Evolutionary conservation across 2,797 vertebrate species (phyloP), one percentile per base, ranked within the genome.

Genomic region (Argya squamiceps): DNA sequence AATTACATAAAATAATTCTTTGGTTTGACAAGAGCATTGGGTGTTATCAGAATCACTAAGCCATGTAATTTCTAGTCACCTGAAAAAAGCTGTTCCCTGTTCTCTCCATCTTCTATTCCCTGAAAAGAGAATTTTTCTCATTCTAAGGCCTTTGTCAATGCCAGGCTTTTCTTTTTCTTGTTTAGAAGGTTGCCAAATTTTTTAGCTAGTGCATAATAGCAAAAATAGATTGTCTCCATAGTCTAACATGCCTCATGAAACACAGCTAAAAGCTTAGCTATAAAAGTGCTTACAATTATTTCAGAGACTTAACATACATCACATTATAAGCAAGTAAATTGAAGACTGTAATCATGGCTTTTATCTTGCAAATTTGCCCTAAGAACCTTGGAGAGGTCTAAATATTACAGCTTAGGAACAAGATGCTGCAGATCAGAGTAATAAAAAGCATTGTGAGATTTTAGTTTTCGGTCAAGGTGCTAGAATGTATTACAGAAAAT

Each of bases 291-390:
- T 63, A 14, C 34, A 64, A 63, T 55, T 65, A 68, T 93, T 91
- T 86, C 12, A 58, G 36, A 62, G 77, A 69, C 55, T 52, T 62
- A 22, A 7, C 1, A 1, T 76, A 47, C 44, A 32, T 59, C 58
- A 64, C 39, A 50, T 78, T 65, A 44, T 58, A 92, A 78, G 88
- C 20, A 78, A 84, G 53, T n/a, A 84, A 93, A 88, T 55, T 26
- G 49, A 92, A 81, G 34, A n/a, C 30, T 46, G 55, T 71, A 88
- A 81, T 92, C 58, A 75, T 62, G 24, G 36, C 34, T 76, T 93
- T 96, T 86, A 65, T 75, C 58, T 65, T 89, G 46, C 43, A 78
- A 89, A 91, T 89, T 84, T 82, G 9, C 37, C 34, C 49, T 50
- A 74, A 59, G 49, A 73, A 60, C 26, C 41, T 83, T 34, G 41